Percentiles rank a stretch among this genome's conserved stretches.
Conservation (phyloP, 2,113 vertebrate genomes). For the Vanacampus margaritifer region DNA sequence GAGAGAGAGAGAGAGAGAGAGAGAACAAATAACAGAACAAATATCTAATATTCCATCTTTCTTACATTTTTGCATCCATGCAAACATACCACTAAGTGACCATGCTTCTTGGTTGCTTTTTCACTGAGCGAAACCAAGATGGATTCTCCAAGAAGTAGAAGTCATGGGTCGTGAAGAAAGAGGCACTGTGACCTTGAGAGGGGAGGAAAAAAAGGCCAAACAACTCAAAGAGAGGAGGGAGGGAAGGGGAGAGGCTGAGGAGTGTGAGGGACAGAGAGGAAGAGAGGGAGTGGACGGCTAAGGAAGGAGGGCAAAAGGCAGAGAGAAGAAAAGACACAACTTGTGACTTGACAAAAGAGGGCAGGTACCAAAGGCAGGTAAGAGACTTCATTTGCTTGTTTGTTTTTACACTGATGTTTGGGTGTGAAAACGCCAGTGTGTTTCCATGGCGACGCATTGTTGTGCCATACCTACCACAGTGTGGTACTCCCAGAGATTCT, state of each 20-base stretch:
- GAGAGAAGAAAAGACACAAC: slow-evolving; percentile 53
- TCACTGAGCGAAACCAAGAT: not conserved
- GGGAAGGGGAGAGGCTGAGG: slow-evolving; percentile 31
- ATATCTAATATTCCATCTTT: slow-evolving; percentile 26
- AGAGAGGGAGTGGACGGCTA: slow-evolving; percentile 35
- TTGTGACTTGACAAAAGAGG: slow-evolving; percentile 65
- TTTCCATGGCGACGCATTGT: slow-evolving; percentile 63
- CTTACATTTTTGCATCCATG: slow-evolving; percentile 15
- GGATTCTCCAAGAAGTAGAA: slow-evolving; percentile 41
- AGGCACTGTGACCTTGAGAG: slow-evolving; percentile 65
- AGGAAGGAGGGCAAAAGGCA: slow-evolving; percentile 33
- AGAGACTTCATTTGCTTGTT: slow-evolving; percentile 41
- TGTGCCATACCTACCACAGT: slow-evolving; percentile 37
- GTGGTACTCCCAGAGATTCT: slow-evolving; percentile 26
- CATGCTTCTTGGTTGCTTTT: not conserved
- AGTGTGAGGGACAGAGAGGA: slow-evolving; percentile 41
- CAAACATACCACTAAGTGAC: slow-evolving; percentile 23
- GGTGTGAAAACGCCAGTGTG: slow-evolving; percentile 30
- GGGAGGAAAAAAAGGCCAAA: slow-evolving; percentile 45
- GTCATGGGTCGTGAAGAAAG: slow-evolving; percentile 44
- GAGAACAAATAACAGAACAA: slow-evolving; percentile 15
- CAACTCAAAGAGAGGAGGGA: slow-evolving; percentile 49
- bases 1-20: not conserved
- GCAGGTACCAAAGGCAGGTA: slow-evolving; percentile 75
- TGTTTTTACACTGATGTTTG: slow-evolving; percentile 22